Evolutionary conservation across 2,888 invertebrate genomes (phyloP).

Genomic region (Rhaphigaster nebulosa): DNA sequence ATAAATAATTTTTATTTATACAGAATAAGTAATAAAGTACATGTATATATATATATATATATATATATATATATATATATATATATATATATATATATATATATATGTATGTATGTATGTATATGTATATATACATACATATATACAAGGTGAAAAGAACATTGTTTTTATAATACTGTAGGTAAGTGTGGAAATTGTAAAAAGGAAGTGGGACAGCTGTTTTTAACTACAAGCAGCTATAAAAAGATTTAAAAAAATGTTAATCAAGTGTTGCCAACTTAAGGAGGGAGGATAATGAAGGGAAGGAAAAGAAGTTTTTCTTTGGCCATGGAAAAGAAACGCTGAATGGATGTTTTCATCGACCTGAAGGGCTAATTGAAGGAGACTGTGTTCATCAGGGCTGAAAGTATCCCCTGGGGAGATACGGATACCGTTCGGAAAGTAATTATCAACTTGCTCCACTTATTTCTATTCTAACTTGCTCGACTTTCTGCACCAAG

Average conservation of each 20-base stretch:
- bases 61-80: too few species aligned
- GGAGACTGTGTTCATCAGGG: slow-evolving; percentile 41
- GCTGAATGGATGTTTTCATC: slow-evolving; percentile 42
- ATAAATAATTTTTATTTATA: too few species aligned
- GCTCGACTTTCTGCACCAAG: slow-evolving; percentile 15
- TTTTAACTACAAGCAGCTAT: slow-evolving; percentile 3
- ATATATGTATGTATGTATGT: too few species aligned
- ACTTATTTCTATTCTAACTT: slow-evolving; percentile 47
- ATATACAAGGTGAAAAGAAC: neutral
- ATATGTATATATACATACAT: too few species aligned
- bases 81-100: too few species aligned
- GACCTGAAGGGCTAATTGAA: slow-evolving; percentile 21
- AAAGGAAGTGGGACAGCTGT: neutral
- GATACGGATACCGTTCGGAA: slow-evolving; percentile 48
- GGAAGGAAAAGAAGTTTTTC: slow-evolving; percentile 15
- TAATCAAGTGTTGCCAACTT: slow-evolving; percentile 19
- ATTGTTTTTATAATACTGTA: neutral
- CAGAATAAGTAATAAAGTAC: too few species aligned
- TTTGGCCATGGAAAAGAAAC: neutral
- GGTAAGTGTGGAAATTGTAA: neutral
- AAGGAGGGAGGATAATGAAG: slow-evolving; percentile 34
- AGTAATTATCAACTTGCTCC: slow-evolving; percentile 46
- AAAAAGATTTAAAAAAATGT: slow-evolving; percentile 13
- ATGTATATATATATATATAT: too few species aligned
- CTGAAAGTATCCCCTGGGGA: slow-evolving; percentile 32